phyloP scores from a whole-genome alignment of 2,888 invertebrate genomes.

The Agrotis segetum region DNA sequence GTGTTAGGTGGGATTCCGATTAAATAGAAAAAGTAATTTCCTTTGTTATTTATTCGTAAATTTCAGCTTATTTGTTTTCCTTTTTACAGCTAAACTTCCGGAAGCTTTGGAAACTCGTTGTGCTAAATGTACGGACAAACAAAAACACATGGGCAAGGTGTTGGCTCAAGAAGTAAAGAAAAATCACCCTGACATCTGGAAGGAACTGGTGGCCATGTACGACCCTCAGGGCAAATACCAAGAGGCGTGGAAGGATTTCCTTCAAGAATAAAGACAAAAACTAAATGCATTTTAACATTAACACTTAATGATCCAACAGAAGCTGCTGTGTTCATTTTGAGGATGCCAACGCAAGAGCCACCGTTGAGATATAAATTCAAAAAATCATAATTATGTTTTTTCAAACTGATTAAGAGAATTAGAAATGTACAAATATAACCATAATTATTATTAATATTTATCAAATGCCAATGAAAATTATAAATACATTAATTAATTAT shows the following conservation, averaged over 20 bases:
- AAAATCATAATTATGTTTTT: neutral
- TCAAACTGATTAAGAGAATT: neutral
- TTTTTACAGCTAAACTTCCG: conserved; percentile 91
- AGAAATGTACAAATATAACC: neutral
- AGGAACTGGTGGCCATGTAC: conserved; percentile 88
- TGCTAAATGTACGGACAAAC: conserved; percentile 93
- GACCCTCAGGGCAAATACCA: conserved; percentile 92
- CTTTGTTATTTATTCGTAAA: no score
- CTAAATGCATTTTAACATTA: neutral
- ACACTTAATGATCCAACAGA: neutral
- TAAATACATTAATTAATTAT: conserved; percentile 4
- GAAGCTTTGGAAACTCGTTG: conserved; percentile 93
- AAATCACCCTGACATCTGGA: conserved; percentile 90
- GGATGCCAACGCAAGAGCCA: no score
- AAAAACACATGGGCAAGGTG: conserved; percentile 91
- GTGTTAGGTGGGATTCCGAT: neutral
- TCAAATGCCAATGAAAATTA: conserved; percentile 16
- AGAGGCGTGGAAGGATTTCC: conserved; percentile 79
- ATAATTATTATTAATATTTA: neutral
- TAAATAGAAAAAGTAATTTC: neutral
- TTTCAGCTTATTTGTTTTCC: neutral
- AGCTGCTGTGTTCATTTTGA: neutral
- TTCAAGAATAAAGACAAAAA: conserved; percentile 41
- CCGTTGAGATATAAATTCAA: neutral
- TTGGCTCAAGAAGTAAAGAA: conserved; percentile 91